A percentile compares a stretch with the other conserved stretches of the same genome.
These are phyloP conservation scores for Branchinecta lindahli DNA, from an alignment of 1,140 invertebrate genomes.

Conservation along the genomic window DNA sequence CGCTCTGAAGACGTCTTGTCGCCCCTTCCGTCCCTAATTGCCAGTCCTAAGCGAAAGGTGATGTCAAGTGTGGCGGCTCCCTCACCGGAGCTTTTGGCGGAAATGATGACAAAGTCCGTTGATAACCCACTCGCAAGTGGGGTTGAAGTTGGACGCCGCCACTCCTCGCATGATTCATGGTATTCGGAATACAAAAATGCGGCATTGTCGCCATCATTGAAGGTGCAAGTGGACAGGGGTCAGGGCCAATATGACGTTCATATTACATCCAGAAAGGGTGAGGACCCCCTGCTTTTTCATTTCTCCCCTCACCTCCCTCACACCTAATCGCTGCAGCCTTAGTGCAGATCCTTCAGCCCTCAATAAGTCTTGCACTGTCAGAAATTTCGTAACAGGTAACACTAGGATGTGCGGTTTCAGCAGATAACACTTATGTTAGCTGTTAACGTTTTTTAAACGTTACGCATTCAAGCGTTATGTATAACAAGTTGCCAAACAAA, in stretches of 20 bases:
- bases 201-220: constrained; percentile 32
- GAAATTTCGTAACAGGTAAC: too few relatives aligned
- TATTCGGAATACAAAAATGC: constrained; percentile 41
- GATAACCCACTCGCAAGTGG: constrained; percentile 16
- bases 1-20: background rate
- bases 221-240: constrained; percentile 42
- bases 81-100: constrained; percentile 15
- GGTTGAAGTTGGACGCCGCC: constrained; percentile 9
- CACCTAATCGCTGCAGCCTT: too few relatives aligned
- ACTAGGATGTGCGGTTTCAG: too few relatives aligned
- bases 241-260: constrained; percentile 70
- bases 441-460: too few relatives aligned
- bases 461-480: too few relatives aligned
- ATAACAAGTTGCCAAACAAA: too few relatives aligned
- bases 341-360: too few relatives aligned
- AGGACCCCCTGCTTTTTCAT: constrained; percentile 22
- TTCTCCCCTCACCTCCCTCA: background rate
- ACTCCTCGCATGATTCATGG: constrained; percentile 32
- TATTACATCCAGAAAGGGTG: constrained; percentile 70
- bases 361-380: too few relatives aligned
- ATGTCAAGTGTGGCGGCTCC: background rate
- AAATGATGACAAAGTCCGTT: constrained; percentile 18
- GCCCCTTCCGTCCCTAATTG: background rate
- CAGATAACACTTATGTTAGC: too few relatives aligned
- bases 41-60: background rate